Evolutionary conservation across 2,113 vertebrate genomes (phyloP), one percentile per base, ranked within the genome.

Genomic region (Antennarius striatus): DNA sequence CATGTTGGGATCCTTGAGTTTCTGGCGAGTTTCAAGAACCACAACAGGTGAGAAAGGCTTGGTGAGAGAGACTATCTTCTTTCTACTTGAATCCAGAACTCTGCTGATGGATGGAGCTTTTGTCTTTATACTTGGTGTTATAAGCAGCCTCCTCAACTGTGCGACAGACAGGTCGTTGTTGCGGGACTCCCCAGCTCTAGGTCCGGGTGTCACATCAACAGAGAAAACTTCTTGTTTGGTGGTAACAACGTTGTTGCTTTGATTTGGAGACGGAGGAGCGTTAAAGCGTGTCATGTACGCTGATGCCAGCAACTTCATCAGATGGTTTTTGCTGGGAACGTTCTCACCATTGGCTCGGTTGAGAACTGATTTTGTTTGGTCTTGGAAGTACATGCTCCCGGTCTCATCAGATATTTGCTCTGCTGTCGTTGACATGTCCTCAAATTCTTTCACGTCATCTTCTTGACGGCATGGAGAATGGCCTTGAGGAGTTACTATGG

Each of bases 41-140:
- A 94, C 93, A 49, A 94, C 91, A n/a, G 93, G 93, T 6, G 88
- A 92, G n/a, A 93, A 85, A 48, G 81, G 83, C 79, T 89, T 91
- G 5, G 87, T 93, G 28, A 92, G 73, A 42, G 85, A 89, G 10
- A 93, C 83, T 51, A 91, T 80, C 29, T 48, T 84, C 46, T 85
- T 87, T 49, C 56, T 91, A 72, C 82, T 88, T 11, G 68, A 82
- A 48, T 86, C 83, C n/a, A 90, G 66, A 51, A 89, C 73, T 70
- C 43, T 84, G 40, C 81, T 79, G 54, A 89, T 84, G 10, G 86
- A 79, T 13, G 80, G 75, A 28, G 78, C 74, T 77, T 89, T 91
- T 9, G 82, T 86, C 56, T 83, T 90, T 56, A 79, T 59, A 28
- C 70, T 63, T 1, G 87, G 75, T 73, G 84, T 86, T 57, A 55